phyloP scores from a whole-genome alignment of 2,797 vertebrate genomes.

The Hippoglossus hippoglossus region DNA sequence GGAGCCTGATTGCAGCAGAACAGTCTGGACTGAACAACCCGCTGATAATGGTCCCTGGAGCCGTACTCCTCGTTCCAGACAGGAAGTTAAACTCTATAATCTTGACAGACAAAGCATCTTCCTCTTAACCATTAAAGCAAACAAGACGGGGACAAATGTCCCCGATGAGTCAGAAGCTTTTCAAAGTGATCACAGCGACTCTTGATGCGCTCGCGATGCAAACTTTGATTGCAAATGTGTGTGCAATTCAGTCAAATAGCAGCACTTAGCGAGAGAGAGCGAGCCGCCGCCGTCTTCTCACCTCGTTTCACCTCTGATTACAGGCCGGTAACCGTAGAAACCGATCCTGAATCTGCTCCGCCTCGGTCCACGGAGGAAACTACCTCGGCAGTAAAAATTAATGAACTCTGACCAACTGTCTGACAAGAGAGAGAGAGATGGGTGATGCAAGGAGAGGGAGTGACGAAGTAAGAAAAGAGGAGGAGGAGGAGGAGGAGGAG shows the following conservation, averaged over 20 bases:
- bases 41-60: too few species aligned
- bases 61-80: background rate
- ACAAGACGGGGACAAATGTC: conserved; percentile 10
- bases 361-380: conserved; percentile 79
- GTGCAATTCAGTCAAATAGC: conserved; percentile 37
- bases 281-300: conserved; percentile 31
- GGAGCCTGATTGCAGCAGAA: background rate
- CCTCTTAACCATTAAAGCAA: background rate
- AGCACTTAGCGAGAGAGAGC: conserved; percentile 16
- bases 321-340: conserved; percentile 24
- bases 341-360: conserved; percentile 22
- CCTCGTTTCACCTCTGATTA: conserved; percentile 56
- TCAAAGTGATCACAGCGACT: background rate
- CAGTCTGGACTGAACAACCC: too few species aligned
- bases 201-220: conserved; percentile 4
- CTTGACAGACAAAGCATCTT: background rate
- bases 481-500: background rate
- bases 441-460: conserved; percentile 24
- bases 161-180: background rate
- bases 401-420: conserved; percentile 92
- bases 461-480: background rate
- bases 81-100: background rate
- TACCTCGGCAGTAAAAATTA: conserved; percentile 95
- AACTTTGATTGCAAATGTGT: conserved; percentile 33
- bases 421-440: conserved; percentile 34